A percentile compares a stretch with the other conserved stretches of the same genome.
These are phyloP conservation scores for Pleuronectes platessa DNA, from an alignment of 2,113 vertebrate species.

Conservation along the genomic window DNA sequence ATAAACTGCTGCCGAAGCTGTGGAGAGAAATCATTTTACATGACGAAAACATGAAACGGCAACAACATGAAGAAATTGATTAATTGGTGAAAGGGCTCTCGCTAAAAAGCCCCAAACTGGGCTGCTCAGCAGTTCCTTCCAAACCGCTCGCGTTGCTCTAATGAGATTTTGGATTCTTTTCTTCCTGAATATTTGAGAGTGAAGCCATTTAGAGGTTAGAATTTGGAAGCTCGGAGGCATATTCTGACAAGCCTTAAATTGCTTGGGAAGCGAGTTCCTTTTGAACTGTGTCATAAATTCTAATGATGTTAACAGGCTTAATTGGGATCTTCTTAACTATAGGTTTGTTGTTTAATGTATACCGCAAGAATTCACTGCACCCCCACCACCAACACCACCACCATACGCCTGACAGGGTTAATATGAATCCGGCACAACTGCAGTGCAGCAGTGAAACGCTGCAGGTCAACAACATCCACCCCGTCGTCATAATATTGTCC, in stretches of 20 bases:
- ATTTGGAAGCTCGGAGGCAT: conserved; percentile 67
- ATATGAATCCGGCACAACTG: conserved; percentile 55
- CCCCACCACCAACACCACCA: not conserved
- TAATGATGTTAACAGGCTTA: conserved; percentile 76
- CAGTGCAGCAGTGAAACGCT: conserved; percentile 41
- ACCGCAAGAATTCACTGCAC: conserved; percentile 65
- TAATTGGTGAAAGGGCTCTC: conserved; percentile 35
- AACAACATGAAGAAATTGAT: conserved; percentile 49
- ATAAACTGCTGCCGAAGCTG: conserved; percentile 17
- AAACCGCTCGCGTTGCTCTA: conserved; percentile 65
- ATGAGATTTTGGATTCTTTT: conserved; percentile 76
- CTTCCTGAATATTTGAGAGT: conserved; percentile 53
- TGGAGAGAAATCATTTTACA: conserved; percentile 19
- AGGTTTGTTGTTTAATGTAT: conserved; percentile 73
- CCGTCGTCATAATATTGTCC: conserved; percentile 28
- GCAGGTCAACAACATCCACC: conserved; percentile 46
- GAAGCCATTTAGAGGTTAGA: conserved; percentile 69
- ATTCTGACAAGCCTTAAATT: conserved; percentile 64
- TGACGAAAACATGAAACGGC: conserved; percentile 43
- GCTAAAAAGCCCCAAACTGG: conserved; percentile 48
- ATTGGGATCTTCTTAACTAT: conserved; percentile 73
- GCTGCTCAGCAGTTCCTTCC: conserved; percentile 46
- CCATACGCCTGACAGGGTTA: conserved; percentile 42
- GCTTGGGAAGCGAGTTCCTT: conserved; percentile 69
- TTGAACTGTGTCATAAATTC: conserved; percentile 78